phyloP scores from a whole-genome alignment of 2,888 invertebrate genomes.

The Boloria selene region DNA sequence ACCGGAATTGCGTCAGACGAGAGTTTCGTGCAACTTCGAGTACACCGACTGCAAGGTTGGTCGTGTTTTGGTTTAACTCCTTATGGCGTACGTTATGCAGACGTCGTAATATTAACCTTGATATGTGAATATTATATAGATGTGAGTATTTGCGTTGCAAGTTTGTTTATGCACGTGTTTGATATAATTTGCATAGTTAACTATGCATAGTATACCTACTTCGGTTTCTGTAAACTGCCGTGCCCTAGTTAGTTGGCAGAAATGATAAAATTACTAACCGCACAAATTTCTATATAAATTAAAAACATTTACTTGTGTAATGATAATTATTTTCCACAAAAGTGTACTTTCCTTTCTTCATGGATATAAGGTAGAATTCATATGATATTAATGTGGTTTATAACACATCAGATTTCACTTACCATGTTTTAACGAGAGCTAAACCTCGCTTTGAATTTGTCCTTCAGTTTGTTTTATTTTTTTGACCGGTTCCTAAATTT shows the following conservation, averaged over 20 bases:
- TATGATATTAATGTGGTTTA: too few relatives aligned
- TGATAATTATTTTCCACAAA: too few relatives aligned
- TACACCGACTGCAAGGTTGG: slow-evolving; percentile 65
- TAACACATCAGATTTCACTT: too few relatives aligned
- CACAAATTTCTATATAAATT: not conserved
- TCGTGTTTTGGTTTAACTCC: slow-evolving; percentile 53
- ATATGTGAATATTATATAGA: slow-evolving; percentile 9
- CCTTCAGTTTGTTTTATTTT: too few relatives aligned
- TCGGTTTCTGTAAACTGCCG: slow-evolving; percentile 3
- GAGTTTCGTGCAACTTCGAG: slow-evolving; percentile 74
- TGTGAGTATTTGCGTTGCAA: slow-evolving; percentile 15
- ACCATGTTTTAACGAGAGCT: too few relatives aligned
- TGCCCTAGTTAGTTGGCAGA: slow-evolving; percentile 1
- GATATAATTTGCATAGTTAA: slow-evolving; percentile 13
- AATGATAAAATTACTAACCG: not conserved
- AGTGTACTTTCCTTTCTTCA: too few relatives aligned
- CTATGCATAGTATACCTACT: not conserved
- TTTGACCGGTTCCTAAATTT: too few relatives aligned
- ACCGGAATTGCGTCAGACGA: slow-evolving; percentile 78
- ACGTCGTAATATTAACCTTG: slow-evolving; percentile 31
- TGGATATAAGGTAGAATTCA: too few relatives aligned
- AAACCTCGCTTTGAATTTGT: too few relatives aligned
- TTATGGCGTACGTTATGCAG: slow-evolving; percentile 19
- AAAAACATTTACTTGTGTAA: too few relatives aligned
- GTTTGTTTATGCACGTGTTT: slow-evolving; percentile 18